Percentiles rank a stretch among this genome's conserved stretches.
Evolutionary conservation across 2,888 invertebrate genomes (phyloP).

Genomic region (Eledone cirrhosa): DNA sequence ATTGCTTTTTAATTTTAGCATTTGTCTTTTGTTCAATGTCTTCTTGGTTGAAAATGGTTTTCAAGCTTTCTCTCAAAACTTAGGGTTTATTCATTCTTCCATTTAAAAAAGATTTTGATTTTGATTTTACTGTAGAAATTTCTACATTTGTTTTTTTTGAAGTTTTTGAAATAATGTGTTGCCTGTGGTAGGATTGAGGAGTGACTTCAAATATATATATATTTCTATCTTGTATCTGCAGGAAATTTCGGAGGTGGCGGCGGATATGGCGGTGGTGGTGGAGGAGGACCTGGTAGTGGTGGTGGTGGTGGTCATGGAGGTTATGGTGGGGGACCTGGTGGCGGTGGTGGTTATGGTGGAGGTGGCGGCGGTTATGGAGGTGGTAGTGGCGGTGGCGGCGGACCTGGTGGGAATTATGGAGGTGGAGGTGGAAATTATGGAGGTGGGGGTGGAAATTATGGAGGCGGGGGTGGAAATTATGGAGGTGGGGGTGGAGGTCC

Average conservation of each 20-base stretch:
- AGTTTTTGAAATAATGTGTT: too few species aligned
- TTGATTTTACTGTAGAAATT: too few species aligned
- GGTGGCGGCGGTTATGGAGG: slow-evolving; percentile 44
- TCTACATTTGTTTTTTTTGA: too few species aligned
- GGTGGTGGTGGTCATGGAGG: slow-evolving; percentile 57
- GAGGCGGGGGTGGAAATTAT: slow-evolving; percentile 54
- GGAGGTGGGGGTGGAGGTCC: slow-evolving; percentile 42
- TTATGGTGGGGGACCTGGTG: slow-evolving; percentile 46
- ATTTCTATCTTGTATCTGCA: not conserved
- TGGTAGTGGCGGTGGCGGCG: slow-evolving; percentile 63
- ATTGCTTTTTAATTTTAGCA: too few species aligned
- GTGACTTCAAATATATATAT: too few species aligned
- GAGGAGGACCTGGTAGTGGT: slow-evolving; percentile 51
- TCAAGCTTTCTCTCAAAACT: too few species aligned
- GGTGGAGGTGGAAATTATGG: slow-evolving; percentile 35
- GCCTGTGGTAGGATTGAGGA: too few species aligned
- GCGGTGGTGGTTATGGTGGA: slow-evolving; percentile 43
- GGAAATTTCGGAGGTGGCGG: slow-evolving; percentile 13
- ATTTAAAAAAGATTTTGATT: too few species aligned
- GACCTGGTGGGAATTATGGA: slow-evolving; percentile 62
- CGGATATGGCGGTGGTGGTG: slow-evolving; percentile 36
- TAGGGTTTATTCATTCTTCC: too few species aligned
- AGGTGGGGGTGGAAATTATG: slow-evolving; percentile 42
- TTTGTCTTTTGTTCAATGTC: too few species aligned
- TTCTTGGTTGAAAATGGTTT: too few species aligned